These are phyloP conservation scores for Netelia inedita DNA, from an alignment of 2,888 invertebrate genomes.

Conservation along the genomic window DNA sequence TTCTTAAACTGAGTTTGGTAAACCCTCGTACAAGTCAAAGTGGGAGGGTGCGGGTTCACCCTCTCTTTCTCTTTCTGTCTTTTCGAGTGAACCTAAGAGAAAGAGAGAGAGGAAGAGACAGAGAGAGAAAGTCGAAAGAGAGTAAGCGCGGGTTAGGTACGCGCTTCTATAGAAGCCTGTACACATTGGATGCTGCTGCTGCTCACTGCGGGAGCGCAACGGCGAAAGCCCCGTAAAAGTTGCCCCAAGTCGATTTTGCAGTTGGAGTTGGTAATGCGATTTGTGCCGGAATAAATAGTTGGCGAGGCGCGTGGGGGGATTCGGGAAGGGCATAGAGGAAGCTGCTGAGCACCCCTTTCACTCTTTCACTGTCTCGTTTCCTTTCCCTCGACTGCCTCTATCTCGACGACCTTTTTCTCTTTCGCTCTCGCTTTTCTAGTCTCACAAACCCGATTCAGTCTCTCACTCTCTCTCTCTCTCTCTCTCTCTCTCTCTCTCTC, in stretches of 20 bases:
- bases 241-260: conserved; percentile 84
- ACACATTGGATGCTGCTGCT: conserved; percentile 63
- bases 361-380: conserved; percentile 65
- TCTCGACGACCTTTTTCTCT: conserved; percentile 47
- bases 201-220: conserved; percentile 71
- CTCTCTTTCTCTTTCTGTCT: conserved; percentile 19
- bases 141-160: conserved; percentile 54
- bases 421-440: conserved; percentile 66
- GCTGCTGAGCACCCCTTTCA: conserved; percentile 54
- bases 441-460: conserved; percentile 31
- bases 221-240: conserved; percentile 83
- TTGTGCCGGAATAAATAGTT: conserved; percentile 84
- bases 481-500: conserved; percentile 31
- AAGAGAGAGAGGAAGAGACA: conserved; percentile 48
- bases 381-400: conserved; percentile 50
- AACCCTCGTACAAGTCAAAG: conserved; percentile 84
- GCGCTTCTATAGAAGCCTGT: conserved; percentile 50
- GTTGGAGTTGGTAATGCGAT: conserved; percentile 85
- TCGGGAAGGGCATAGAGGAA: conserved; percentile 19
- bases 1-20: conserved; percentile 85
- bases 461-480: conserved; percentile 20
- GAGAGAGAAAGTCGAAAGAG: conserved; percentile 40
- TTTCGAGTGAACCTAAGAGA: conserved; percentile 24
- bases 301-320: conserved; percentile 70
- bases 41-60: conserved; percentile 78